phyloP scores from a whole-genome alignment of 2,888 invertebrate species.

The Thymelicus sylvestris region DNA sequence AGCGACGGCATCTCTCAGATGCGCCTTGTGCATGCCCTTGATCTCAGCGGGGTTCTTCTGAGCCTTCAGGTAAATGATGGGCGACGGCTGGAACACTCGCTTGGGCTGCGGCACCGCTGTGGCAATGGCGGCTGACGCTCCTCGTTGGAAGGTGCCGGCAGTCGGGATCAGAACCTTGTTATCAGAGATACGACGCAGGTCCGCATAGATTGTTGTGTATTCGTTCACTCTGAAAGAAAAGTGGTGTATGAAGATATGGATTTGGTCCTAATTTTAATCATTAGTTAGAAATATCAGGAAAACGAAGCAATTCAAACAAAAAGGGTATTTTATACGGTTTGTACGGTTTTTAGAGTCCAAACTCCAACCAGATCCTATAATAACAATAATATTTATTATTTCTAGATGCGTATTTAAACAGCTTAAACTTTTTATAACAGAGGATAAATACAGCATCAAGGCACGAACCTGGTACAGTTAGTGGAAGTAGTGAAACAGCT shows the following conservation, averaged over 20 bases:
- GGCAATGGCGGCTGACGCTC: conserved; percentile 89
- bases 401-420: too few relatives aligned
- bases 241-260: too few relatives aligned
- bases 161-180: conserved; percentile 88
- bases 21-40: conserved; percentile 92
- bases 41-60: conserved; percentile 93
- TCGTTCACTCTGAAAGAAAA: conserved; percentile 85
- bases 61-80: conserved; percentile 93
- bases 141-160: conserved; percentile 88
- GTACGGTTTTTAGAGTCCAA: too few relatives aligned
- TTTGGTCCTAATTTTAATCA: too few relatives aligned
- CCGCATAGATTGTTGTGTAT: conserved; percentile 88
- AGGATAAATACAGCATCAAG: not conserved
- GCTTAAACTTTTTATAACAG: too few relatives aligned
- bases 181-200: conserved; percentile 86
- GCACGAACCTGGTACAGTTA: conserved; percentile 74
- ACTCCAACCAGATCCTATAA: too few relatives aligned
- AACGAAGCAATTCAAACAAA: too few relatives aligned
- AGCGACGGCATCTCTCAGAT: conserved; percentile 94
- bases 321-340: too few relatives aligned
- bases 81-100: conserved; percentile 88
- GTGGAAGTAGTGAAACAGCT: conserved; percentile 86
- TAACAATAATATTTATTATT: too few relatives aligned
- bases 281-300: too few relatives aligned
- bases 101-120: conserved; percentile 85